Conservation (phyloP, 2,113 vertebrate species). For the Emydocephalus ijimae region DNA sequence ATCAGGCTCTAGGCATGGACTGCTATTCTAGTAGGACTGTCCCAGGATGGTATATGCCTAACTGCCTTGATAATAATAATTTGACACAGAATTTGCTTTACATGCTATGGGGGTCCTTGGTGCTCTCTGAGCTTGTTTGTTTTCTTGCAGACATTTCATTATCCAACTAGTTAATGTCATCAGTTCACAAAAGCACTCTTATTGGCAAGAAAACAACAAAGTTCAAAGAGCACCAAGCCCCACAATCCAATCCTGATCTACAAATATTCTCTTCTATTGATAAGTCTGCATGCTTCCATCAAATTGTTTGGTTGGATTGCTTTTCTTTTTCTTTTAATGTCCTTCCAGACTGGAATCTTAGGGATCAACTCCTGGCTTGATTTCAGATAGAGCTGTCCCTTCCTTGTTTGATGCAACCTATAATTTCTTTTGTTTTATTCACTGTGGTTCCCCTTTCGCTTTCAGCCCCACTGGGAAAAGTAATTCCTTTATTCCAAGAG, state of each 20-base stretch:
- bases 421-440: not conserved
- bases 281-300: not conserved
- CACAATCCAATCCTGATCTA: not conserved
- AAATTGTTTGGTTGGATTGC: not conserved
- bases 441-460: not conserved
- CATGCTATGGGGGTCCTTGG: not conserved
- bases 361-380: not conserved
- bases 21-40: not conserved
- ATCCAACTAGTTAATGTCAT: not conserved
- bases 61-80: not conserved
- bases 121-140: not conserved
- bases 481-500: not conserved
- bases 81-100: not conserved
- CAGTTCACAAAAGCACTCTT: not conserved
- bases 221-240: not conserved
- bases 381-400: not conserved
- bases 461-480: not conserved
- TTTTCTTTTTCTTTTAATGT: not conserved
- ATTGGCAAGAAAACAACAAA: not conserved
- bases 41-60: not conserved
- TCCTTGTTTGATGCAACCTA: not conserved
- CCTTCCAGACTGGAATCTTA: not conserved
- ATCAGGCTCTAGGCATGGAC: not conserved
- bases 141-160: not conserved
- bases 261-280: not conserved